phyloP scores from a whole-genome alignment of 2,113 vertebrate species.

The Microtus richardsoni region DNA sequence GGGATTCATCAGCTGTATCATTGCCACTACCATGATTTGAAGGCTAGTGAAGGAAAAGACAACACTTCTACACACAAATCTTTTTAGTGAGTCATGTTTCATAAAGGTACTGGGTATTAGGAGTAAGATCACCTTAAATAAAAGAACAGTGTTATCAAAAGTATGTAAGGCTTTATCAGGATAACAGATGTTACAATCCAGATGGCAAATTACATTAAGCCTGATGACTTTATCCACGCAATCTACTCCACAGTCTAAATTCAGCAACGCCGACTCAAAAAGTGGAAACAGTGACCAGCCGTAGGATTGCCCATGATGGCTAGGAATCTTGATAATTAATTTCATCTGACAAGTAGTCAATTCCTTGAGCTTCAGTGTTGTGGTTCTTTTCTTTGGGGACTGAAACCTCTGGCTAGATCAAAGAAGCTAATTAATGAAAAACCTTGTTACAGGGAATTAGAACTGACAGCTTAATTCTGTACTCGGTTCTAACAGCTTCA shows the following conservation, averaged over 20 bases:
- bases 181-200: conserved; percentile 45
- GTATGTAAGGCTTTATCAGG: neutral
- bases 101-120: neutral
- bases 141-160: conserved; percentile 35
- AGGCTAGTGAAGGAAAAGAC: neutral
- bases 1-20: neutral
- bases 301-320: neutral
- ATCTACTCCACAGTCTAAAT: neutral
- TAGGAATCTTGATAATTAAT: conserved; percentile 46
- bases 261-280: neutral
- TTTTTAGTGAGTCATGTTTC: conserved; percentile 4
- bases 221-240: conserved; percentile 43
- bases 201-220: conserved; percentile 38
- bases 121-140: neutral
- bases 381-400: conserved; percentile 58
- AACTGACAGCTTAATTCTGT: conserved; percentile 76
- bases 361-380: neutral
- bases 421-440: conserved; percentile 77
- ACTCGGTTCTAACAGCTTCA: conserved; percentile 61
- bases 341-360: conserved; percentile 33
- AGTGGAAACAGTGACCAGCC: conserved; percentile 43
- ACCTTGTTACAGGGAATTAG: conserved; percentile 60
- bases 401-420: conserved; percentile 62
- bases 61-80: neutral
- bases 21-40: neutral